These are phyloP conservation scores for Drosophila niveifrons DNA, from an alignment of 2,888 invertebrate species.

Conservation along the genomic window DNA sequence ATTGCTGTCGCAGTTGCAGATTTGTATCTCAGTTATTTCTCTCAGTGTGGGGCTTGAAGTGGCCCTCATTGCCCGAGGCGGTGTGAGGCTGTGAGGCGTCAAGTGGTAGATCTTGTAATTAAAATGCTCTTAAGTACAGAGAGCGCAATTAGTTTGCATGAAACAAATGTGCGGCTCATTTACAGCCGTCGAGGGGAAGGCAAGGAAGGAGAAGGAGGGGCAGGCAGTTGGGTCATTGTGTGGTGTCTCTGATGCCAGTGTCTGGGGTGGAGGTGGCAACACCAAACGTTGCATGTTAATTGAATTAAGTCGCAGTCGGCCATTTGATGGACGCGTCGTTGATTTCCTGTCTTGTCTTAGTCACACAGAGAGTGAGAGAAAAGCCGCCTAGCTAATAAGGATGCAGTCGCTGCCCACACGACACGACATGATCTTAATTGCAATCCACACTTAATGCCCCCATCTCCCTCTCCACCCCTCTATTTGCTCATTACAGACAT, in stretches of 20 bases:
- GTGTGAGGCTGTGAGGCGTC: conserved; percentile 50
- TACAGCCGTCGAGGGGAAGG: conserved; percentile 24
- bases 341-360: conserved; percentile 76
- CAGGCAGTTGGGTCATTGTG: conserved; percentile 12
- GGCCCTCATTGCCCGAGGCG: conserved; percentile 65
- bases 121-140: conserved; percentile 75
- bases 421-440: conserved; percentile 57
- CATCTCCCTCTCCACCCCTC: not conserved
- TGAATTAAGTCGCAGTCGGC: conserved; percentile 65
- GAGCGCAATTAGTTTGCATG: conserved; percentile 81
- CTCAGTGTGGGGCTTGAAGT: conserved; percentile 44
- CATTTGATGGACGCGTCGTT: conserved; percentile 69
- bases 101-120: conserved; percentile 71
- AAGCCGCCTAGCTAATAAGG: conserved; percentile 68
- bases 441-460: conserved; percentile 9
- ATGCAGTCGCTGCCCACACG: conserved; percentile 73
- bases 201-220: not conserved
- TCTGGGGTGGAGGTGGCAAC: conserved; percentile 70
- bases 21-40: conserved; percentile 5
- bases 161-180: conserved; percentile 68
- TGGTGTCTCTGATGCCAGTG: conserved; percentile 11
- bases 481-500: conserved; percentile 79
- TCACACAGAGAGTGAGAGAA: conserved; percentile 45
- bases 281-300: conserved; percentile 72
- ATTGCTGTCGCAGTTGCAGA: not conserved